Base-by-base conservation (phyloP, 1,140 invertebrate genomes). In the Platyscapa corneri region DNA sequence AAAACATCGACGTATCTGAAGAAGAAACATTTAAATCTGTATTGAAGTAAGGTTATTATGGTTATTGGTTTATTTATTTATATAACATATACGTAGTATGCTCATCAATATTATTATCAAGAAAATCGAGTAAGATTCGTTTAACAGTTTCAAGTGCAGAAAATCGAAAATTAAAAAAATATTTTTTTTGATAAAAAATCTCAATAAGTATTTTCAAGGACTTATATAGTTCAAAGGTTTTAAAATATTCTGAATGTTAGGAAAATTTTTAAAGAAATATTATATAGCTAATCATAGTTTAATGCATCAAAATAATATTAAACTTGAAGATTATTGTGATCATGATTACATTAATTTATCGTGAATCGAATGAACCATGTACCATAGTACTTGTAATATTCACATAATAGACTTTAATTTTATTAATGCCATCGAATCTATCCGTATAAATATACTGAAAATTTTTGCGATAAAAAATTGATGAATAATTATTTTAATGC, bases 1-100 rank as follows among this genome's bases (percentile, higher is more conserved):
- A 96, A 96, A 30, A 95, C 89, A 88, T 96, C 95, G 14, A 94
- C 93, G 80, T 94, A 94, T 84, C 94, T 95, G 89, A 53, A 83
- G 70, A 72, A 78, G 16, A 60, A 78, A 76, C 20, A 7, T 27
- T 27, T 46, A 76, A 49, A 49, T 49, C 49, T 46, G 27, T 42
- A 6, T n/a, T 5, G n/a, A 8, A 65, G 7, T 30, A 0, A 30
- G 27, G 16, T 30, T 76, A 16, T 49, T 42, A 18, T 82, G 46
- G 46, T 75, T 56, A 27, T 46, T 18, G 85, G 23, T 64, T n/a
- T 87, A 67, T 70, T 46, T 30, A 53, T 39, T 46, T 53, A 70
- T 53, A 1, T n/a, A n/a, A 1, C 42, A 76, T 7, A 6, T 76
- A 53, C 5, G 46, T 46, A 75, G 27, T 75, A n/a, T 46, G 39